These are phyloP conservation scores for Watsonalla cultraria DNA, from an alignment of 2,888 invertebrate genomes.

Conservation along the genomic window DNA sequence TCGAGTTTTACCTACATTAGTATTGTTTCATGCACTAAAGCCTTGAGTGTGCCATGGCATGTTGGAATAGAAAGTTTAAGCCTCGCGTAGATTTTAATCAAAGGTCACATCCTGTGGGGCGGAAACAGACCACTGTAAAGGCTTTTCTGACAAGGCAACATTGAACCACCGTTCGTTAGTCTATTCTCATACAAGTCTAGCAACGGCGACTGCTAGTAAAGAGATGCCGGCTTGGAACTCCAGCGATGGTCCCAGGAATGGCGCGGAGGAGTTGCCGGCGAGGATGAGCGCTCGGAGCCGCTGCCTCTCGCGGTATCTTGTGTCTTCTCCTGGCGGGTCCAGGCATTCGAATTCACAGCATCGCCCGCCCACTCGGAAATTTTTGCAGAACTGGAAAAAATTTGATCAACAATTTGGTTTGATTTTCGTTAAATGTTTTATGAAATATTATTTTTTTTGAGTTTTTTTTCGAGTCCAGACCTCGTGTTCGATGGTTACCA, in stretches of 20 bases:
- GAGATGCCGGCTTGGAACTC: conserved; percentile 56
- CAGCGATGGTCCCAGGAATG: conserved; percentile 42
- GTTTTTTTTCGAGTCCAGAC: too few relatives aligned
- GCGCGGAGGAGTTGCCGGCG: conserved; percentile 77
- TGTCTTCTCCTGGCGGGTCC: conserved; percentile 85
- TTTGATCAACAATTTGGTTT: background rate
- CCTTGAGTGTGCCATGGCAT: background rate
- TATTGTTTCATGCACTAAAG: background rate
- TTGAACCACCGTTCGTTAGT: background rate
- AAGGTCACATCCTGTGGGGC: too few relatives aligned
- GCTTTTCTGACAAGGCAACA: background rate
- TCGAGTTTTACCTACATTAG: background rate
- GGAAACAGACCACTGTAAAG: background rate
- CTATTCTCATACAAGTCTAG: conserved; percentile 56
- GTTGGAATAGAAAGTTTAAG: background rate
- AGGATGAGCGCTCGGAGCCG: conserved; percentile 80
- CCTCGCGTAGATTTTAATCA: background rate
- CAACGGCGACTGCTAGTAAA: conserved; percentile 59
- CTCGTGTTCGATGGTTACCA: too few relatives aligned
- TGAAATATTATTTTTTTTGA: too few relatives aligned
- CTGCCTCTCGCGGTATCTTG: conserved; percentile 78
- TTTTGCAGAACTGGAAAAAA: conserved; percentile 86
- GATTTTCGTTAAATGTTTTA: too few relatives aligned
- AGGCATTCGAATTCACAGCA: conserved; percentile 95
- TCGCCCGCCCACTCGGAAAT: conserved; percentile 88